Evolutionary conservation across 2,113 vertebrate genomes (phyloP).

Genomic region (Hymenochirus boettgeri): DNA sequence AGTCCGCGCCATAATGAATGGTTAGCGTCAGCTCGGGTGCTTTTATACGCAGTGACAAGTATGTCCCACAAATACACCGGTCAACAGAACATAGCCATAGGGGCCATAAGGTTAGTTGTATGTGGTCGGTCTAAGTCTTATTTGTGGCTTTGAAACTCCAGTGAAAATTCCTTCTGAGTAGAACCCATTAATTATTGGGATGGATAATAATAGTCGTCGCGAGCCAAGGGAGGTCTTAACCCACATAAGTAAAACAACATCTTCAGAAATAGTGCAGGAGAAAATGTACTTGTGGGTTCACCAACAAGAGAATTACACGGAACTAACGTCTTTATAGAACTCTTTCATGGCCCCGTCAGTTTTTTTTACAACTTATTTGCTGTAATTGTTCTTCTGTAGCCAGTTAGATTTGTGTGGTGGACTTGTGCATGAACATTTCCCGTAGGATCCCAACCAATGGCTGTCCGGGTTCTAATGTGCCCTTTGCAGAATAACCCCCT

Average conservation of each 20-base stretch:
- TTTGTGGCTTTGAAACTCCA: slow-evolving; percentile 33
- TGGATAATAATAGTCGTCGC: slow-evolving; percentile 23
- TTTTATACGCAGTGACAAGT: not conserved
- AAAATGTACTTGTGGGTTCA: slow-evolving; percentile 1
- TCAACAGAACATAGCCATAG: slow-evolving; percentile 8
- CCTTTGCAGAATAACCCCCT: no score
- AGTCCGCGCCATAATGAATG: not conserved
- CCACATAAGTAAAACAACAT: slow-evolving; percentile 17
- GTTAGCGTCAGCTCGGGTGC: slow-evolving; percentile 9
- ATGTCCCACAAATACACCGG: no score
- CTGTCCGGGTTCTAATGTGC: no score
- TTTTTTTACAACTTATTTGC: no score
- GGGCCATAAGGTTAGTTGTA: slow-evolving; percentile 2
- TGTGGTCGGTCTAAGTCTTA: slow-evolving; percentile 1
- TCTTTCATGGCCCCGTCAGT: no score
- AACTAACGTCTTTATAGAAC: no score
- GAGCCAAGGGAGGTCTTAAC: not conserved
- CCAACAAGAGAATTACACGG: not conserved
- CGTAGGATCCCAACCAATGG: no score
- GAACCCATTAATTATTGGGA: slow-evolving; percentile 27
- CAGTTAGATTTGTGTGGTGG: no score
- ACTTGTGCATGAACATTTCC: no score
- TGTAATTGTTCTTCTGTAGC: no score
- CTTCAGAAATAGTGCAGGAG: slow-evolving; percentile 13
- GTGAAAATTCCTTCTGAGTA: slow-evolving; percentile 15